Conservation (phyloP, 37 sponge, comb jelly and placozoan species). For the Amphimedon queenslandica region DNA sequence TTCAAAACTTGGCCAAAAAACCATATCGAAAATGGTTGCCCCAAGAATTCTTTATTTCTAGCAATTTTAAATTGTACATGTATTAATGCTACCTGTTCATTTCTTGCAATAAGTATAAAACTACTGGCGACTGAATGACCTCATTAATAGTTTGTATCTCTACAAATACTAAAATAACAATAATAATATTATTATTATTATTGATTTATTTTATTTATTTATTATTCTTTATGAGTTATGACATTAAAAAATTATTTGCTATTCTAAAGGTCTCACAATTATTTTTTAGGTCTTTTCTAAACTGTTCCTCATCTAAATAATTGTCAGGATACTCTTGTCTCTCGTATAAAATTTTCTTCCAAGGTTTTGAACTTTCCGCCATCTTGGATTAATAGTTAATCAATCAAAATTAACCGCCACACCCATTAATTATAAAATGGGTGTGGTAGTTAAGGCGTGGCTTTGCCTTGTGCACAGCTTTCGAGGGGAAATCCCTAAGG, state of each 20-base stretch:
- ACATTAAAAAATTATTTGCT: no score
- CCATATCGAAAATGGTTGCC: no score
- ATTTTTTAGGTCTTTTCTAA: constrained; percentile 61
- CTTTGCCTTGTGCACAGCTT: no score
- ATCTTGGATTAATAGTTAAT: neutral
- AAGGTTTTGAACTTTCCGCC: neutral
- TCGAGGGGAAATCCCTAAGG: no score
- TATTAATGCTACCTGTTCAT: constrained; percentile 8
- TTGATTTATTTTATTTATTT: neutral
- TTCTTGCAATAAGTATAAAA: constrained; percentile 13
- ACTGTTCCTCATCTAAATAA: constrained; percentile 62
- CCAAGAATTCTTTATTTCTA: no score
- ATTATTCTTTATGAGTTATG: neutral
- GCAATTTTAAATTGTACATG: no score
- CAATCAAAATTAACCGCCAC: neutral
- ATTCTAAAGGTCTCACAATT: no score
- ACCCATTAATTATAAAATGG: no score
- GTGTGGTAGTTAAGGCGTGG: no score
- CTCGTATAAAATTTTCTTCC: constrained; percentile 56
- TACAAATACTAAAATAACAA: constrained; percentile 13
- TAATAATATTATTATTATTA: neutral
- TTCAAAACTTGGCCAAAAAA: no score
- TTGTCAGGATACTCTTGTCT: constrained; percentile 73
- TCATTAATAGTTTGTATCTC: constrained; percentile 9
- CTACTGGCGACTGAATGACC: constrained; percentile 8